These are phyloP conservation scores for Caenorhabditis inopinata DNA, from an alignment of 1,140 invertebrate genomes.

Conservation along the genomic window DNA sequence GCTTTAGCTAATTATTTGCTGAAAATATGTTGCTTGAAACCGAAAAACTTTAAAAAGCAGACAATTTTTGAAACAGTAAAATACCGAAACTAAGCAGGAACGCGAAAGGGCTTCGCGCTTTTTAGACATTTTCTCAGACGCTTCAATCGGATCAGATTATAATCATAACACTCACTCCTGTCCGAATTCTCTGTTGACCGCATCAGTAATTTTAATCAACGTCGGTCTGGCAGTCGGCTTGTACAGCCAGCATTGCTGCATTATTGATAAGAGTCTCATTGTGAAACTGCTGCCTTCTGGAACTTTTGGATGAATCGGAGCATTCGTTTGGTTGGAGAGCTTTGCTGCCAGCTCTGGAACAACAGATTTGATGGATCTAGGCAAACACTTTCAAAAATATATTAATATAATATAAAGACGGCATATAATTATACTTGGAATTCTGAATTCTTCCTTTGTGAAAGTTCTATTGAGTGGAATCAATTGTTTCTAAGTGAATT, in stretches of 20 bases:
- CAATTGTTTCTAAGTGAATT: no score
- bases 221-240: slow-evolving; percentile 21
- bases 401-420: not conserved
- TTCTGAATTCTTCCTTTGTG: no score
- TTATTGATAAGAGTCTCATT: slow-evolving; percentile 36
- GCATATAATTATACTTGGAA: not conserved
- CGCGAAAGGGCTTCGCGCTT: no score
- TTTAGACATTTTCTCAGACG: not conserved
- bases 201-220: slow-evolving; percentile 36
- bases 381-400: not conserved
- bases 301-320: slow-evolving; percentile 2
- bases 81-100: no score
- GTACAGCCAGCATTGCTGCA: slow-evolving; percentile 41
- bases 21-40: no score
- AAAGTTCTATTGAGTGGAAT: no score
- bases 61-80: no score
- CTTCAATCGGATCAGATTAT: not conserved
- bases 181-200: slow-evolving; percentile 40
- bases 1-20: no score
- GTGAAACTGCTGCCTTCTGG: not conserved
- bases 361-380: no score
- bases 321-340: not conserved
- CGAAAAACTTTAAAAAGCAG: no score
- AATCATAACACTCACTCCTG: slow-evolving; percentile 8
- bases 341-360: not conserved